phyloP scores from a whole-genome alignment of 2,888 invertebrate genomes.

The Macrostomum cliftonense region DNA sequence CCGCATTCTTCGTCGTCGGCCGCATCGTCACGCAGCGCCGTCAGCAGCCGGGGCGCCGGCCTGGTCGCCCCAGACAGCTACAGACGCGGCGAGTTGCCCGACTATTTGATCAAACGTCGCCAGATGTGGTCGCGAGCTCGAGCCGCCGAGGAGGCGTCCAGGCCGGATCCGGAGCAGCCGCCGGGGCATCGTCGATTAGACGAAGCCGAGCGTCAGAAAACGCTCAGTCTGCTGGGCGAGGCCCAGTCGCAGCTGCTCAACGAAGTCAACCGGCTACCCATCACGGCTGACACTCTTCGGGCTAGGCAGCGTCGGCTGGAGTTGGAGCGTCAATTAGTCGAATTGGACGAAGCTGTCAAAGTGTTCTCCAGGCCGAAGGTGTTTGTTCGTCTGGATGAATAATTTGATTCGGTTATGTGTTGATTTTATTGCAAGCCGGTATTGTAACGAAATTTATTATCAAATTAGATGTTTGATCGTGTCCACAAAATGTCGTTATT shows the following conservation, averaged over 20 bases:
- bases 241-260: slow-evolving; percentile 48
- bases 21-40: no score
- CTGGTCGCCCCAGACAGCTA: no score
- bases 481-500: no score
- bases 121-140: no score
- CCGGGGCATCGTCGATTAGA: slow-evolving; percentile 59
- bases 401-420: no score
- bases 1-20: neutral
- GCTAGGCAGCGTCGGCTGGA: slow-evolving; percentile 61
- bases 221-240: slow-evolving; percentile 52
- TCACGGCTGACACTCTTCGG: slow-evolving; percentile 63
- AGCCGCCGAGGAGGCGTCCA: slow-evolving; percentile 7
- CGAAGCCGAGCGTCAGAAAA: slow-evolving; percentile 58
- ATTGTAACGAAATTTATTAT: no score
- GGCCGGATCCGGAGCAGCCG: slow-evolving; percentile 43
- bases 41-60: no score
- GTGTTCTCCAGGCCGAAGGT: slow-evolving; percentile 73
- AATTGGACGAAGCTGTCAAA: slow-evolving; percentile 70
- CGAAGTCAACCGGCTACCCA: slow-evolving; percentile 65
- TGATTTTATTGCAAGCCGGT: no score
- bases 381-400: slow-evolving; percentile 40
- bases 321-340: slow-evolving; percentile 61
- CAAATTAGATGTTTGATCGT: no score
- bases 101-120: no score
- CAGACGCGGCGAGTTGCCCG: no score